Conservation (phyloP, 2,113 vertebrate genomes). For the Lonchura striata region DNA sequence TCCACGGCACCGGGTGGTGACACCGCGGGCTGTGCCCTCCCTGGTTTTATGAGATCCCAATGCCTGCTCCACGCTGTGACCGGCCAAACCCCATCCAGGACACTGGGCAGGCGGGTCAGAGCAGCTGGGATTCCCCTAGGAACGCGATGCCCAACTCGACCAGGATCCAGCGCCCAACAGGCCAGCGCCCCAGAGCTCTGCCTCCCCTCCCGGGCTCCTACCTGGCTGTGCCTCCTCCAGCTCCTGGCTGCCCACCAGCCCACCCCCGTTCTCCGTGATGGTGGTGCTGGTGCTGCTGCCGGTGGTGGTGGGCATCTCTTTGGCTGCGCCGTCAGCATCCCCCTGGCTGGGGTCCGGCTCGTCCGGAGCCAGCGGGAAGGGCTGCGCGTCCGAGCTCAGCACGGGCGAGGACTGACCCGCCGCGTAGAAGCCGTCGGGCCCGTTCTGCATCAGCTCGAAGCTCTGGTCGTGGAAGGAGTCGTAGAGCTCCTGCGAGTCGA, state of each 20-base stretch:
- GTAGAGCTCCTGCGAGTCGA: constrained; percentile 81
- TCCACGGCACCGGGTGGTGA: rapidly evolving
- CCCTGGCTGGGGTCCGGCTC: not conserved
- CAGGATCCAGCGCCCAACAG: not conserved
- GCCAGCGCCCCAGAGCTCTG: not conserved
- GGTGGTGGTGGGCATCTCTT: constrained; percentile 50
- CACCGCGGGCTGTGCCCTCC: rapidly evolving
- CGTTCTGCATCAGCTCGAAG: constrained; percentile 76
- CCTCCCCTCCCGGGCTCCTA: not conserved
- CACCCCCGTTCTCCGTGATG: constrained; percentile 64
- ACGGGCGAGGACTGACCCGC: constrained; percentile 69
- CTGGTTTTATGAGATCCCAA: not conserved
- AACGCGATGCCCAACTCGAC: rapidly evolving
- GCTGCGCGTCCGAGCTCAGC: constrained; percentile 62
- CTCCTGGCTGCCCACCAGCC: constrained; percentile 74
- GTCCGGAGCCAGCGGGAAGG: constrained; percentile 60
- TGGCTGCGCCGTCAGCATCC: not conserved
- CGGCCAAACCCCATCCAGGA: rapidly evolving
- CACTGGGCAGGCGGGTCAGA: rapidly evolving
- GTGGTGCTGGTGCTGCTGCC: not conserved
- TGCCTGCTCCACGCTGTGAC: rapidly evolving
- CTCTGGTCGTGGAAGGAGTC: constrained; percentile 78
- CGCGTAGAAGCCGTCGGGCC: constrained; percentile 69
- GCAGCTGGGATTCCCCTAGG: not conserved
- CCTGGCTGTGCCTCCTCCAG: constrained; percentile 75